Evolutionary conservation across 2,888 invertebrate species (phyloP).

Genomic region (Myopa tessellatipennis): DNA sequence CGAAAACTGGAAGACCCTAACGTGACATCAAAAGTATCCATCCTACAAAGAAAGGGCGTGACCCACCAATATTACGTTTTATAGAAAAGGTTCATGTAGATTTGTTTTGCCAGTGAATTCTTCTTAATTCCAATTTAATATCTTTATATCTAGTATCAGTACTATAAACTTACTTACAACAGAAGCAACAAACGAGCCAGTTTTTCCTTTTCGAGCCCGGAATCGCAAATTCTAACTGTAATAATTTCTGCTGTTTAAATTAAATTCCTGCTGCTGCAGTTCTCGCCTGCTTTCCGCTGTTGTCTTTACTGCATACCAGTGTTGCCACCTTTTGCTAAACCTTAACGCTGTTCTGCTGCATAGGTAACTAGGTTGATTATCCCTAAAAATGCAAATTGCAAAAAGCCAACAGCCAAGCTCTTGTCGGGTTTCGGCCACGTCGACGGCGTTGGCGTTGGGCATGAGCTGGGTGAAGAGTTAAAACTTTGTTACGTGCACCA

Average conservation of each 20-base stretch:
- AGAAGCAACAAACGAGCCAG: too few species aligned
- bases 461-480: background rate
- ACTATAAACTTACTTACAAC: too few species aligned
- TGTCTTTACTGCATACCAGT: slow-evolving; percentile 21
- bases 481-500: slow-evolving; percentile 29
- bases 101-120: too few species aligned
- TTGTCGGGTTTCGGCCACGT: background rate
- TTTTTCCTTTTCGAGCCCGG: too few species aligned
- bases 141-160: too few species aligned
- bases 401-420: slow-evolving; percentile 7
- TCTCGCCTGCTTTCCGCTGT: background rate
- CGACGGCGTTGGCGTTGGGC: background rate
- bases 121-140: too few species aligned
- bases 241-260: background rate
- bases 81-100: too few species aligned
- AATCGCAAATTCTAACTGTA: too few species aligned
- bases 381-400: slow-evolving; percentile 23
- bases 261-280: background rate
- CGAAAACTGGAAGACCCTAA: too few species aligned
- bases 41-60: too few species aligned
- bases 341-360: background rate
- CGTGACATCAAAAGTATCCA: too few species aligned
- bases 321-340: slow-evolving; percentile 17
- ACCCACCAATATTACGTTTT: too few species aligned
- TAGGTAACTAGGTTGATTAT: slow-evolving; percentile 34